These are phyloP conservation scores for Dendrolimus kikuchii DNA, from an alignment of 1,140 invertebrate species.

Conservation along the genomic window DNA sequence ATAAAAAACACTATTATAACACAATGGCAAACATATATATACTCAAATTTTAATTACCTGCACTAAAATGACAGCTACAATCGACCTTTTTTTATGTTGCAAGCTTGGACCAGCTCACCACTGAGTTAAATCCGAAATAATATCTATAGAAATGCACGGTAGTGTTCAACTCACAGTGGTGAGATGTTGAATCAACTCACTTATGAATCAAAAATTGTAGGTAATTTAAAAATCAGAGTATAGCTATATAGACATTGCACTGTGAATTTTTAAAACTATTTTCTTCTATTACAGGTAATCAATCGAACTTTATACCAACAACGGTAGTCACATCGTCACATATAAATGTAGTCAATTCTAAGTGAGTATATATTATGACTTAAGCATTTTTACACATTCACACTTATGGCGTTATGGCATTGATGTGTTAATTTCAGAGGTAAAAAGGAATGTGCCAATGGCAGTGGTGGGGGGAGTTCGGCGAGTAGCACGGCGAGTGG, in stretches of 20 bases:
- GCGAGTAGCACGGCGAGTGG: slow-evolving; percentile 33
- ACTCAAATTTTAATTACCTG: too few relatives aligned
- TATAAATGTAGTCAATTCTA: slow-evolving; percentile 71
- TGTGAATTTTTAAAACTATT: slow-evolving; percentile 8
- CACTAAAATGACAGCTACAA: too few relatives aligned
- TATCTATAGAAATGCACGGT: too few relatives aligned
- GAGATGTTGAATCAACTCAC: too few relatives aligned
- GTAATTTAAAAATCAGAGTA: too few relatives aligned
- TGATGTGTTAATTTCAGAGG: slow-evolving; percentile 34
- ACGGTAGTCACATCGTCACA: slow-evolving; percentile 69
- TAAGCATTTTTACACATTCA: background rate
- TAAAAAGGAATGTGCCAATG: slow-evolving; percentile 41
- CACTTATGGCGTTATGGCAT: background rate
- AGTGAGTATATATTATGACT: slow-evolving; percentile 43
- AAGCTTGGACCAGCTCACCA: too few relatives aligned
- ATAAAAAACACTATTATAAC: too few relatives aligned
- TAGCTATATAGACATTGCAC: slow-evolving; percentile 5
- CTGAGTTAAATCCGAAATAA: too few relatives aligned
- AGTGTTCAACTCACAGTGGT: too few relatives aligned
- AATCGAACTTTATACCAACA: slow-evolving; percentile 67
- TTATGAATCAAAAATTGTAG: too few relatives aligned
- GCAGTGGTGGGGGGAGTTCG: slow-evolving; percentile 17
- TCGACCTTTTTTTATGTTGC: too few relatives aligned
- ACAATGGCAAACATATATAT: too few relatives aligned
- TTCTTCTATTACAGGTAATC: slow-evolving; percentile 51